Percentiles rank a stretch among this genome's conserved stretches.
These are phyloP conservation scores for Rhineura floridana DNA, from an alignment of 2,113 vertebrate species.

Conservation along the genomic window DNA sequence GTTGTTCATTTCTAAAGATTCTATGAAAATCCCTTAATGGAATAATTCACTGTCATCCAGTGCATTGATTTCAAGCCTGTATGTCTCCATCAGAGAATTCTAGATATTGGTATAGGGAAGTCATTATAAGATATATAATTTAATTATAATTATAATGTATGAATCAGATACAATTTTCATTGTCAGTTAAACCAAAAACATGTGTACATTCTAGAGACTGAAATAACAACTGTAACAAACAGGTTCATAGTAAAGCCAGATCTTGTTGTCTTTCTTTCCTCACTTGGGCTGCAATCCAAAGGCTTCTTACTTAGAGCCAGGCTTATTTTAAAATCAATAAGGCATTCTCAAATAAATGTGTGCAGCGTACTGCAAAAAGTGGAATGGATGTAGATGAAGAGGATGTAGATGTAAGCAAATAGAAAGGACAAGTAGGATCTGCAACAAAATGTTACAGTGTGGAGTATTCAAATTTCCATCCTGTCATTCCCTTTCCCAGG, in stretches of 20 bases:
- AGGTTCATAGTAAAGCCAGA: neutral
- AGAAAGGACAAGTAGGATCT: neutral
- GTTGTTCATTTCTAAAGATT: too few species aligned
- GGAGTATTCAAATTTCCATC: neutral
- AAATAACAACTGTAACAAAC: neutral
- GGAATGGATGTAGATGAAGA: neutral
- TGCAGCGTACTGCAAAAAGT: neutral
- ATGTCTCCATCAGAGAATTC: neutral
- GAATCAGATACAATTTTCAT: neutral
- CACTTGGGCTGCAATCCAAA: neutral
- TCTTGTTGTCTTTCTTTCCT: neutral
- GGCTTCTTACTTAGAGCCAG: neutral
- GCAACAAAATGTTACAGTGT: neutral
- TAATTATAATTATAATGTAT: too few species aligned
- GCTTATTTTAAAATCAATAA: neutral
- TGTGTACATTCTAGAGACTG: neutral
- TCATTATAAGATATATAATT: neutral
- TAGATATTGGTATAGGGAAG: neutral
- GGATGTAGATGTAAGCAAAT: neutral
- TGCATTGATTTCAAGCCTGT: neutral
- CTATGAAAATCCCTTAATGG: neutral
- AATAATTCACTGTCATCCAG: neutral
- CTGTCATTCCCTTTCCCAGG: neutral
- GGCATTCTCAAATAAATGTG: neutral
- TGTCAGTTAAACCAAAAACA: neutral